Evolutionary conservation across 2,888 invertebrate species (phyloP).

Genomic region (Cryptus viduatorius): DNA sequence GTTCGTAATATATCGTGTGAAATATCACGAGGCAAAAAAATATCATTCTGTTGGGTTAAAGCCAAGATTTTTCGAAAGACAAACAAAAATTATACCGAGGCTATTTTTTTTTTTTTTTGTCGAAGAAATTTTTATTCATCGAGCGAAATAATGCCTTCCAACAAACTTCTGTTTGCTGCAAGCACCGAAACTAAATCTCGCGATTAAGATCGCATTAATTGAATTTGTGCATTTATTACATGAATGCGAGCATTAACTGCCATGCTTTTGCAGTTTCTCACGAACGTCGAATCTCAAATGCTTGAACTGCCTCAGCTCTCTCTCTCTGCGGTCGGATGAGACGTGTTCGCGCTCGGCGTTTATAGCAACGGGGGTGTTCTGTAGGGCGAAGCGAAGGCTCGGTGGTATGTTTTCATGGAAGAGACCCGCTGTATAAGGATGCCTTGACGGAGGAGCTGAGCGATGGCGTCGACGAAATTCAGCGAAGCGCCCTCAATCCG

Average conservation of each 20-base stretch:
- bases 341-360: constrained; percentile 23
- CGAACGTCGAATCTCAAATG: constrained; percentile 13
- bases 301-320: constrained; percentile 24
- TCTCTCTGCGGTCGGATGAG: constrained; percentile 33
- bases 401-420: constrained; percentile 41
- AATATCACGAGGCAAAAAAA: neutral
- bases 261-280: constrained; percentile 22
- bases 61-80: neutral
- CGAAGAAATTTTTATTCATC: neutral
- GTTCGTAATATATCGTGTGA: neutral
- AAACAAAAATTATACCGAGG: neutral
- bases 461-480: constrained; percentile 57
- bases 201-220: constrained; percentile 44
- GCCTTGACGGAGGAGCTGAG: constrained; percentile 49
- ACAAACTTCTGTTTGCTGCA: neutral
- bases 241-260: neutral
- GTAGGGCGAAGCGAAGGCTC: constrained; percentile 7
- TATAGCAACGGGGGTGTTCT: neutral
- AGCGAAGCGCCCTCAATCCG: constrained; percentile 69
- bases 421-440: constrained; percentile 35
- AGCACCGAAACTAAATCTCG: neutral
- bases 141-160: neutral
- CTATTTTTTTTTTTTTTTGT: neutral
- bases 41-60: neutral
- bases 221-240: constrained; percentile 26